Evolutionary conservation across 2,113 vertebrate genomes (phyloP).

Genomic region (Mesembrinibis cayennensis): DNA sequence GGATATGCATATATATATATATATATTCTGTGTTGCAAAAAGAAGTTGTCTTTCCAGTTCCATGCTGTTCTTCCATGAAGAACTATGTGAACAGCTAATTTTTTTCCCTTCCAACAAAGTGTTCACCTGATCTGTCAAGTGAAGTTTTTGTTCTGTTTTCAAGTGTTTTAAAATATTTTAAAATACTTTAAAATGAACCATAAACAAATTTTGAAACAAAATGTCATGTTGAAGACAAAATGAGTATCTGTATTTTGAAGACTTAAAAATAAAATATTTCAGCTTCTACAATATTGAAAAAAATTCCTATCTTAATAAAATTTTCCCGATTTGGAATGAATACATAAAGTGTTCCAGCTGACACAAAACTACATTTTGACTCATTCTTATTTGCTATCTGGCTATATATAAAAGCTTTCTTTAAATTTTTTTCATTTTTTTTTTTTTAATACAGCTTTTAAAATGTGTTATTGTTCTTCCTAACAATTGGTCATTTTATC

Average conservation of each 20-base stretch:
- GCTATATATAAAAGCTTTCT: not conserved
- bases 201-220: not conserved
- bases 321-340: not conserved
- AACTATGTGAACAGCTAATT: not conserved
- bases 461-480: not conserved
- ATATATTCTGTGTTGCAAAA: not conserved
- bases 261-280: not conserved
- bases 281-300: not conserved
- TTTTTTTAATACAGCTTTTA: not conserved
- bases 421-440: not conserved
- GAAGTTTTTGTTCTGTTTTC: not conserved
- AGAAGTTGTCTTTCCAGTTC: not conserved
- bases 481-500: not conserved
- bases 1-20: not conserved
- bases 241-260: not conserved
- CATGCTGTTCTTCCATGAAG: not conserved
- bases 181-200: not conserved
- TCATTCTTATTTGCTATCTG: not conserved
- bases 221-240: not conserved
- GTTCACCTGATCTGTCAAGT: not conserved
- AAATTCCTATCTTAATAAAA: not conserved
- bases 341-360: not conserved
- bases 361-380: not conserved
- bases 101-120: not conserved
- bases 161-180: not conserved